Conservation (phyloP, 2,113 vertebrate genomes). For the Butorides virescens region DNA sequence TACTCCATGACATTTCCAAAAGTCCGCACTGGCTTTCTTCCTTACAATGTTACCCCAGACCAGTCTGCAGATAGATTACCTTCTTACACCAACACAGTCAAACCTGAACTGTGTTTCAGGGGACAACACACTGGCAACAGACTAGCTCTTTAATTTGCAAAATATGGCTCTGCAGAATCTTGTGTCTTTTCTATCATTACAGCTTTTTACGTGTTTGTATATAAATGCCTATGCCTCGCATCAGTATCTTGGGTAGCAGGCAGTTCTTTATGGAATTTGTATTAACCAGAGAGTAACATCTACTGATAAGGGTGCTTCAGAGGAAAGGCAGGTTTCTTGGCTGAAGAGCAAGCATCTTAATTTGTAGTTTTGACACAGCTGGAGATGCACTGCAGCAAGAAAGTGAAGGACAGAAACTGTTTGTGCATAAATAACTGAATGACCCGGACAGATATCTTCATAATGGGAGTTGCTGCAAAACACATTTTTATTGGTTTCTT, state of each 20-base stretch:
- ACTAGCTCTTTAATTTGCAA: background rate
- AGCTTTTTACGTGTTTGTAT: background rate
- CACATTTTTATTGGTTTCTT: background rate
- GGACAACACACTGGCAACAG: background rate
- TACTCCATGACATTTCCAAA: background rate
- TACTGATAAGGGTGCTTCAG: background rate
- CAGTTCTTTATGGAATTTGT: background rate
- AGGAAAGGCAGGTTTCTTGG: background rate
- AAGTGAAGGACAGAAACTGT: background rate
- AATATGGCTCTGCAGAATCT: background rate
- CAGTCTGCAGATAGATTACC: background rate
- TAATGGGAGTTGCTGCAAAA: background rate
- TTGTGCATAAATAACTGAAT: background rate
- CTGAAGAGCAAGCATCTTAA: background rate
- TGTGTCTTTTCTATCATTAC: background rate
- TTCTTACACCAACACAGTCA: background rate
- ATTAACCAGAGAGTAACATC: background rate
- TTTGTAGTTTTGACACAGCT: background rate
- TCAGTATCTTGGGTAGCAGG: background rate
- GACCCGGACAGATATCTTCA: background rate
- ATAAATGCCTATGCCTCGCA: background rate
- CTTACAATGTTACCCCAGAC: background rate
- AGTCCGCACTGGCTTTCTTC: background rate
- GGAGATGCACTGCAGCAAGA: background rate
- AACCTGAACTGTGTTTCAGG: background rate